A percentile compares a stretch with the other conserved stretches of the same genome.
Evolutionary conservation across 2,113 vertebrate species (phyloP).

Genomic region (Noturus placidus): DNA sequence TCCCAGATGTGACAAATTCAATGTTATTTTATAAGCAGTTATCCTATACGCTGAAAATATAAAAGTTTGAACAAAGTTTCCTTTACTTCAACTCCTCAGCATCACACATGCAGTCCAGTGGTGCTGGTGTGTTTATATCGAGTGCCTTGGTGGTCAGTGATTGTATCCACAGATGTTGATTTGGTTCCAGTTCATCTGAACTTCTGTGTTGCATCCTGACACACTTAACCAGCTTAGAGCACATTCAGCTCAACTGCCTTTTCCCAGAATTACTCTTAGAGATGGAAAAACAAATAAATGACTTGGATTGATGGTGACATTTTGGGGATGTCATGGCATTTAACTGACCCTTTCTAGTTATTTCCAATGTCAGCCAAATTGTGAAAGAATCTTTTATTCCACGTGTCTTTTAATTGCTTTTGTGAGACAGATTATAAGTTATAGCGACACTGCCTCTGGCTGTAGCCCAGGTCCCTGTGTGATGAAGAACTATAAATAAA

Average conservation of each 20-base stretch:
- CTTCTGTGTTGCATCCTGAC: conserved; percentile 55
- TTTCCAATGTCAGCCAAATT: not conserved
- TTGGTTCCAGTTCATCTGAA: conserved; percentile 58
- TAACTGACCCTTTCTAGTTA: not conserved
- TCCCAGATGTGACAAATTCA: not conserved
- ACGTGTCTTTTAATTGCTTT: not conserved
- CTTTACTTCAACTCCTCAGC: not conserved
- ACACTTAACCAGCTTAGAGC: conserved; percentile 33
- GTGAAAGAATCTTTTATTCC: not conserved
- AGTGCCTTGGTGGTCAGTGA: conserved; percentile 56
- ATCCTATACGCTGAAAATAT: not conserved
- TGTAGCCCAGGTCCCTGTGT: not conserved
- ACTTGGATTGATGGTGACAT: not conserved
- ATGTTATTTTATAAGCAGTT: not conserved
- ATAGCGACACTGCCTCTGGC: not conserved
- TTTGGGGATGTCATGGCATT: not conserved
- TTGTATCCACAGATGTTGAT: conserved; percentile 68
- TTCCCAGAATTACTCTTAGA: conserved; percentile 3
- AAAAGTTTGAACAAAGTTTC: not conserved
- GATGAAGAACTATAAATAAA: not conserved
- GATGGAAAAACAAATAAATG: conserved; percentile 27
- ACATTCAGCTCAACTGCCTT: not conserved
- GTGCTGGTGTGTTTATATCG: conserved; percentile 33
- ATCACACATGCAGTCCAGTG: conserved; percentile 1
- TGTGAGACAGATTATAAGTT: not conserved